Percentiles rank a stretch among this genome's conserved stretches.
Conservation (phyloP, 2,113 vertebrate species). For the Phrynosoma platyrhinos region DNA sequence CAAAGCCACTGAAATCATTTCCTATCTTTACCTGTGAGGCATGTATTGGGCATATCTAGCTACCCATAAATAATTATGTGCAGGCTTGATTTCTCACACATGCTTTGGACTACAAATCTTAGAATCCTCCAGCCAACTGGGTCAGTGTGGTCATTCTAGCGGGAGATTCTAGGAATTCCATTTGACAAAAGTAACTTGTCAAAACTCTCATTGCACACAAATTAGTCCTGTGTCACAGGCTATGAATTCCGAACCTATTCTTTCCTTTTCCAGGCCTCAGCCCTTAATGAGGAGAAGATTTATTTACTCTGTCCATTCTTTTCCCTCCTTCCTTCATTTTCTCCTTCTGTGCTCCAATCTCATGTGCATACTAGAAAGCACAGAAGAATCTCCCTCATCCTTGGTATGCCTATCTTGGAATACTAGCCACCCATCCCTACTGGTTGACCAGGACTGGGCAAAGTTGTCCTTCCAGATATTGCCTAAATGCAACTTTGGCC, state of each 20-base stretch:
- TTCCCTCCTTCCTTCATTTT: background rate
- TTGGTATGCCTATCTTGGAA: background rate
- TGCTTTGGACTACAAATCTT: background rate
- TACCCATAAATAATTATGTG: too few species aligned
- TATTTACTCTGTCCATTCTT: background rate
- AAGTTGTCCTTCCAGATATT: background rate
- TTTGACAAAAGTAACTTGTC: too few species aligned
- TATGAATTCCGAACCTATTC: background rate
- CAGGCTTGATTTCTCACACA: background rate
- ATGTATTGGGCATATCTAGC: background rate
- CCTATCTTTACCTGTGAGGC: background rate
- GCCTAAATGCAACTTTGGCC: background rate
- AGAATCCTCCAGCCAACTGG: too few species aligned
- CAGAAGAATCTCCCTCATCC: too few species aligned
- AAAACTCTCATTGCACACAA: too few species aligned
- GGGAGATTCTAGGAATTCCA: too few species aligned
- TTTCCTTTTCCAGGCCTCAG: background rate
- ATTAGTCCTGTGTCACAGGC: background rate
- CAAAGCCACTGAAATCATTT: too few species aligned
- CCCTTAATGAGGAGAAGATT: too few species aligned
- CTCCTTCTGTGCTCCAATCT: background rate
- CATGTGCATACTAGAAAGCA: background rate
- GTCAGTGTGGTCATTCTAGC: too few species aligned
- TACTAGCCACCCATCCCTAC: background rate
- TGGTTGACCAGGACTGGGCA: background rate